Base-by-base conservation (phyloP, 2,113 vertebrate genomes). In the Redunca redunca region DNA sequence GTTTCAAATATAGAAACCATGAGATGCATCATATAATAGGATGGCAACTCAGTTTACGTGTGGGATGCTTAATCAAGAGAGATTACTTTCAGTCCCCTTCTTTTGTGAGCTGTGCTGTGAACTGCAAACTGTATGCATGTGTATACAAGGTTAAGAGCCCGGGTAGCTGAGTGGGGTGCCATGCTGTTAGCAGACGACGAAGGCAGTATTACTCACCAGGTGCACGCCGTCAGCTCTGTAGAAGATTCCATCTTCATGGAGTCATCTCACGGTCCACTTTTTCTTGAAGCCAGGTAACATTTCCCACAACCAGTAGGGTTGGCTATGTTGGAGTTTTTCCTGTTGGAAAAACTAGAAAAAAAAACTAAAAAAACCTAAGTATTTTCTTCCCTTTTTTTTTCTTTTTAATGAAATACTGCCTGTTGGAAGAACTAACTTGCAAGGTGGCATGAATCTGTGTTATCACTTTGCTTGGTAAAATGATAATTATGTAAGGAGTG, bases 211-310 rank as follows among this genome's bases (percentile, higher is more conserved):
- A 98, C 97, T 94, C 99, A 99, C 97, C 99, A 99, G 99, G 99
- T 99, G 98, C 99, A 99, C 98, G 99, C 98, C 82, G 94, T 99
- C 98, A 97, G 96, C 99, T 99, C 92, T 97, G 96, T 99, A 97
- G 99, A 99, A 99, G 98, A 99, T 99, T 99, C 99, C 97, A 98
- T 99, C 99, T 99, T 99, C 99, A 99, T 99, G 99, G 99, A 99
- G 99, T 99, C 99, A 96, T 99, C 99, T 91, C 99, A 98, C 86
- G 99, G 98, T 96, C 99, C 98, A 93, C 98, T 98, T 98, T 98
- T 98, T 96, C 98, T 98, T 98, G 98, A 98, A 98, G 97, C 98
- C 99, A 99, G 99, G 99, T 99, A 99, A 99, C 99, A 93, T 80
- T 98, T 98, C 98, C 94, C 88, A 67, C 40, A 88, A 95, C 93